phyloP scores from a whole-genome alignment of 2,113 vertebrate species.

The Clarias macrocephalus region DNA sequence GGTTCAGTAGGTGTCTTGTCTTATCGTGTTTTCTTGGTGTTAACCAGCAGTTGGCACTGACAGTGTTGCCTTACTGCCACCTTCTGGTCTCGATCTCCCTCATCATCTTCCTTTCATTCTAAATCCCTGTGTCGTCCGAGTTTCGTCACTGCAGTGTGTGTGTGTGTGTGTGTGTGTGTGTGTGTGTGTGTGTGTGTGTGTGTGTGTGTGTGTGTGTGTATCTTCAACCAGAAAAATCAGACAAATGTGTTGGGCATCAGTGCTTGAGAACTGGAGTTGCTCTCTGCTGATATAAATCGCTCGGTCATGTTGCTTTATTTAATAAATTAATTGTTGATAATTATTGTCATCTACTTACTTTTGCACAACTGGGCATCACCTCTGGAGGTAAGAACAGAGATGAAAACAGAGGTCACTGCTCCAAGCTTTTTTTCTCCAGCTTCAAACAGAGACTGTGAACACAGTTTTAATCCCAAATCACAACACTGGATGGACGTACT shows the following conservation, averaged over 20 bases:
- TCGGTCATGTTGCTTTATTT: background rate
- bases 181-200: too few species aligned
- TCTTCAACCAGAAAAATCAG: background rate
- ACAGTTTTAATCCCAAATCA: background rate
- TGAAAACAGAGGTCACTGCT: conserved; percentile 74
- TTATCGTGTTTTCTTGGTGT: too few species aligned
- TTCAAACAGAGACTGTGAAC: conserved; percentile 79
- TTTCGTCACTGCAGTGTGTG: too few species aligned
- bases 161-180: too few species aligned
- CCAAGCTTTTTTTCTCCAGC: conserved; percentile 78
- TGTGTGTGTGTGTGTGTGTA: too few species aligned
- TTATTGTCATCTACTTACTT: conserved; percentile 69
- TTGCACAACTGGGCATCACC: conserved; percentile 77
- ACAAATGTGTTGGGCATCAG: background rate
- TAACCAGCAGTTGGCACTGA: too few species aligned
- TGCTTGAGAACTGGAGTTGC: background rate
- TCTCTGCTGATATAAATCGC: background rate
- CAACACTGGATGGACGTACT: too few species aligned
- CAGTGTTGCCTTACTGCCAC: too few species aligned
- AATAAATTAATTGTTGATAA: background rate
- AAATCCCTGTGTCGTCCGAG: too few species aligned
- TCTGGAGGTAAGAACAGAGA: conserved; percentile 78
- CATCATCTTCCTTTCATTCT: too few species aligned
- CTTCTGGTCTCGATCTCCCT: too few species aligned
- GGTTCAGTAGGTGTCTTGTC: background rate